A percentile compares a stretch with the other conserved stretches of the same genome.
phyloP scores from a whole-genome alignment of 2,797 vertebrate genomes.

The Acanthurus tractus region DNA sequence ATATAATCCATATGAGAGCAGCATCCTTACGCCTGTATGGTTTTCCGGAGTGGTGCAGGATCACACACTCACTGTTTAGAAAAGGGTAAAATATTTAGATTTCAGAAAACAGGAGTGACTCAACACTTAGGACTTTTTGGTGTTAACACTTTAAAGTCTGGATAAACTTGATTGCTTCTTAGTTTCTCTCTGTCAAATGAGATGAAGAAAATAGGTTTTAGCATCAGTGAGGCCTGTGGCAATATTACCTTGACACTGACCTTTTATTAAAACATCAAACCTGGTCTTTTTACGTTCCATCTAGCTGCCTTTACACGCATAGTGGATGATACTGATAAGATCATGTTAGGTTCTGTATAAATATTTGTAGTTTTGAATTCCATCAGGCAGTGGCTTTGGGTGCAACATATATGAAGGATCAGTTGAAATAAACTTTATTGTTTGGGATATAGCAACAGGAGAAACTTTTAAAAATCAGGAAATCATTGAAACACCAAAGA shows the following conservation, averaged over 20 bases:
- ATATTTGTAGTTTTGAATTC: not conserved
- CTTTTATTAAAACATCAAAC: not conserved
- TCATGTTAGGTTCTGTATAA: not conserved
- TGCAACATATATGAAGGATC: not conserved
- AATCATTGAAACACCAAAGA: no score
- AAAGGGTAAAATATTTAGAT: conserved; percentile 68
- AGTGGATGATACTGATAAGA: not conserved
- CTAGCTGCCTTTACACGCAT: no score
- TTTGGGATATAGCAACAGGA: not conserved
- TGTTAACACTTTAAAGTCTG: conserved; percentile 48
- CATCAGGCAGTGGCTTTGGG: not conserved
- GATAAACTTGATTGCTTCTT: not conserved
- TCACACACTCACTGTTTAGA: conserved; percentile 54
- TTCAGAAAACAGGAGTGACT: conserved; percentile 30
- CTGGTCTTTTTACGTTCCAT: not conserved
- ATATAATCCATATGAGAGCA: conserved; percentile 14
- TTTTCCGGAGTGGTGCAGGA: conserved; percentile 1
- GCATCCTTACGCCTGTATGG: not conserved
- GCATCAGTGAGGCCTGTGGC: no score
- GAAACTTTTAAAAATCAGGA: no score
- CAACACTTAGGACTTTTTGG: not conserved
- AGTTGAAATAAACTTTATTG: not conserved
- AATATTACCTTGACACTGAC: not conserved
- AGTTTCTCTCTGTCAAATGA: accelerated
- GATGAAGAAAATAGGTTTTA: not conserved